phyloP scores from a whole-genome alignment of 2,888 invertebrate genomes.

The Macaria liturata region DNA sequence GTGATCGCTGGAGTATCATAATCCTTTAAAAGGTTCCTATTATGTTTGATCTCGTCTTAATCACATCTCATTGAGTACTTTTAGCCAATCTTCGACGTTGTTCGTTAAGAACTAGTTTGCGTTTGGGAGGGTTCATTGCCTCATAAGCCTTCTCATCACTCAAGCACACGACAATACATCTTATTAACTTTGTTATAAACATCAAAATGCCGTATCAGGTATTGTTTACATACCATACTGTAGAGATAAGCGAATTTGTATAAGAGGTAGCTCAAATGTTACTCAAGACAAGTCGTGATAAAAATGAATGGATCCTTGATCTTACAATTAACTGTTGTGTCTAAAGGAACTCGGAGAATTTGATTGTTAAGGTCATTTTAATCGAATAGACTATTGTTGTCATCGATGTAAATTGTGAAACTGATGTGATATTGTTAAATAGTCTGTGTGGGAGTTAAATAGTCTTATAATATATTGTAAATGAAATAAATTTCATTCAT shows the following conservation, averaged over 20 bases:
- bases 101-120: constrained; percentile 68
- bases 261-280: constrained; percentile 30
- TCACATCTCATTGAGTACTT: constrained; percentile 16
- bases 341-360: constrained; percentile 4
- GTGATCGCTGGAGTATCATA: too few relatives aligned
- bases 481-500: too few relatives aligned
- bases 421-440: not conserved
- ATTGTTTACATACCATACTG: constrained; percentile 21
- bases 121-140: constrained; percentile 71
- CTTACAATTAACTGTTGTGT: constrained; percentile 6
- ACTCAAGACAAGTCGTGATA: constrained; percentile 27
- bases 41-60: too few relatives aligned
- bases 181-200: constrained; percentile 31
- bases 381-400: constrained; percentile 1
- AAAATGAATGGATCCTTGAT: constrained; percentile 25
- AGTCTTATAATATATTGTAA: too few relatives aligned
- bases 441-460: too few relatives aligned
- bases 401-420: constrained; percentile 1
- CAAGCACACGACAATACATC: constrained; percentile 23
- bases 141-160: constrained; percentile 38
- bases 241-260: constrained; percentile 46
- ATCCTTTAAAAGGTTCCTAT: not conserved
- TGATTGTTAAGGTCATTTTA: constrained; percentile 18
- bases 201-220: constrained; percentile 29
- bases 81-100: constrained; percentile 41